phyloP scores from a whole-genome alignment of 2,113 vertebrate genomes.

The Bungarus multicinctus region DNA sequence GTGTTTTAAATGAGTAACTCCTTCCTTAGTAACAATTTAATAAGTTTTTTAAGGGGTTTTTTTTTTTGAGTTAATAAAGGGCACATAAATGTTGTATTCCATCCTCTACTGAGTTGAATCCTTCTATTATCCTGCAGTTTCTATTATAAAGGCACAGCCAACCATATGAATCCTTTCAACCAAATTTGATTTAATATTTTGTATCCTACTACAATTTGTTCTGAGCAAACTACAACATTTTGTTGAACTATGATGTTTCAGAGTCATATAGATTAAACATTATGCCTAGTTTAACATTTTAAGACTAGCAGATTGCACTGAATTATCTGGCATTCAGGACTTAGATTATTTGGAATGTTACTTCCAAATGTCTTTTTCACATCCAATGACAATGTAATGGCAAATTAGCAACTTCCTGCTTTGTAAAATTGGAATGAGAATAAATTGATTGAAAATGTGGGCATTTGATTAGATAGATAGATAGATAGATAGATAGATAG shows the following conservation, averaged over 20 bases:
- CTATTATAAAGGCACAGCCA: background rate
- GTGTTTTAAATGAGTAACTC: background rate
- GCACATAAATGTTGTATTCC: background rate
- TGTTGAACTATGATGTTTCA: background rate
- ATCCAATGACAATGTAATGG: background rate
- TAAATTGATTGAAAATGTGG: background rate
- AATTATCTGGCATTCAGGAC: background rate
- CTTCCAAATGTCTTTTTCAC: background rate
- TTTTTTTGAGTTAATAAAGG: background rate
- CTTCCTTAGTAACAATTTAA: background rate
- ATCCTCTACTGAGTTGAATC: background rate
- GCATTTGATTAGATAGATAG: background rate
- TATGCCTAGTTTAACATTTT: background rate
- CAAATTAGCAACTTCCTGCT: background rate
- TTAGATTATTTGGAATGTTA: background rate
- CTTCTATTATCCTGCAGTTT: background rate
- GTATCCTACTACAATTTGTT: background rate
- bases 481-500: too few species aligned
- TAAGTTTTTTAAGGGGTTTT: background rate
- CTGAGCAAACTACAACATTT: background rate
- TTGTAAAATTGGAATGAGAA: background rate
- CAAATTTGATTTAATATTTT: conserved; percentile 8
- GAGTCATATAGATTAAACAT: background rate
- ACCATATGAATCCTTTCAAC: background rate
- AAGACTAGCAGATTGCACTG: conserved; percentile 4